Evolutionary conservation across 2,113 vertebrate genomes (phyloP), one percentile per base, ranked within the genome.

Genomic region (Rallus limicola): DNA sequence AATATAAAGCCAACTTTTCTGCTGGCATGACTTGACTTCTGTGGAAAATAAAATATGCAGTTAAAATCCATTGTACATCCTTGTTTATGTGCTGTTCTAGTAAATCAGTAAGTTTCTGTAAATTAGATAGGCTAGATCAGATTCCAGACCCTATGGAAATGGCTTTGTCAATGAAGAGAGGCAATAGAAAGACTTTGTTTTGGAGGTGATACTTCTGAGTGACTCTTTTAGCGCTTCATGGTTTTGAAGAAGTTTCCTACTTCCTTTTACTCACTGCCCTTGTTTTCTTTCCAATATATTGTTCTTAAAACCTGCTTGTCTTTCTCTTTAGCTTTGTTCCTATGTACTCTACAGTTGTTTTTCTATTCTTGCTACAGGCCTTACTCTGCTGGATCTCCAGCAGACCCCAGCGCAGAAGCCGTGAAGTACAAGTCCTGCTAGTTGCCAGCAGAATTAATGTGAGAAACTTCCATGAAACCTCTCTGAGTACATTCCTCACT

Each of bases 41-140:
- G 34, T 62, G 56, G 86, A 74, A 82, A 90, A 68, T n/a, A 81
- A 89, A 93, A 56, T 52, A 38, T 11, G 71, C 31, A 34, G 69
- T 40, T 92, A 86, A 91, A 93, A 88, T 56, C 72, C 34, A 50
- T 33, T 82, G 38, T 33, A 53, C 50, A 31, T 63, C 19, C 60
- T 24, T 68, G 19, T 83, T 77, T 3, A 0, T 82, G 56, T 38
- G 29, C 34, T 86, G 29, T 75, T 93, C 63, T 20, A 82, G 42
- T 42, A 92, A 86, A 88, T 29, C 82, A 82, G 20, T 62, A 80
- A 56, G 70, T 58, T 87, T 91, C 89, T 74, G 67, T 89, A 91
- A 85, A 70, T 65, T 72, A 90, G 16, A 46, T 63, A 36, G 58
- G 70, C 59, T 67, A 59, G 53, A 80, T 82, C 71, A 83, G 55